Evolutionary conservation across 2,888 invertebrate genomes (phyloP).

Genomic region (Chymomyza caudatula): DNA sequence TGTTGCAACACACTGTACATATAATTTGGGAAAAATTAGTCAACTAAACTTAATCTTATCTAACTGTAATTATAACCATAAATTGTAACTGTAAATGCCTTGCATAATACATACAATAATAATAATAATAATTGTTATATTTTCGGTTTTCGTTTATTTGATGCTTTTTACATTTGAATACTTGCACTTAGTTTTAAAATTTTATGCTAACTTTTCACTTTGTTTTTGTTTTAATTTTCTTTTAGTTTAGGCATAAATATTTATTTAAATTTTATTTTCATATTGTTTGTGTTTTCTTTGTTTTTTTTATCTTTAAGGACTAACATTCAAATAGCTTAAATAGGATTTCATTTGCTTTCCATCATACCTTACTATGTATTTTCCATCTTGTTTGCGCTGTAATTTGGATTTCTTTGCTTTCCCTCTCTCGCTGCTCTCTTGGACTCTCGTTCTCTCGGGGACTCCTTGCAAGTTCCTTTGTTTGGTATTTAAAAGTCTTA

Average conservation of each 20-base stretch:
- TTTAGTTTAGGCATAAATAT: constrained; percentile 16
- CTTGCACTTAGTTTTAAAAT: constrained; percentile 46
- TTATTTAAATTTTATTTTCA: constrained; percentile 38
- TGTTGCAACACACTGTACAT: background rate
- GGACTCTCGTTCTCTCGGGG: no score
- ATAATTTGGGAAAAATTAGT: background rate
- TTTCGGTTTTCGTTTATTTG: no score
- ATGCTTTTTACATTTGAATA: constrained; percentile 50
- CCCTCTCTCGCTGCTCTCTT: no score
- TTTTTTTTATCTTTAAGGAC: constrained; percentile 43
- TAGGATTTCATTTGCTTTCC: constrained; percentile 49
- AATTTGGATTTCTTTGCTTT: constrained; percentile 13
- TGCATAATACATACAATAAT: constrained; percentile 31
- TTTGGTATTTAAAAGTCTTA: constrained; percentile 54
- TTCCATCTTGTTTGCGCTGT: constrained; percentile 22
- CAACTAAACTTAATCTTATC: background rate
- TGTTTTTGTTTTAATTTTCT: constrained; percentile 16
- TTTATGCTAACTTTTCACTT: constrained; percentile 43
- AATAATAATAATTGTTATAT: background rate
- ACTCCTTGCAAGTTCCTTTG: constrained; percentile 20
- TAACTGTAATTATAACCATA: background rate
- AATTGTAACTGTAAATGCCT: constrained; percentile 41
- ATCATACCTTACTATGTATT: constrained; percentile 34
- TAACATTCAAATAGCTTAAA: constrained; percentile 71
- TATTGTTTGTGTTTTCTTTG: constrained; percentile 33